Base-by-base conservation (phyloP, 2,113 vertebrate species). In the Galeopterus variegatus region DNA sequence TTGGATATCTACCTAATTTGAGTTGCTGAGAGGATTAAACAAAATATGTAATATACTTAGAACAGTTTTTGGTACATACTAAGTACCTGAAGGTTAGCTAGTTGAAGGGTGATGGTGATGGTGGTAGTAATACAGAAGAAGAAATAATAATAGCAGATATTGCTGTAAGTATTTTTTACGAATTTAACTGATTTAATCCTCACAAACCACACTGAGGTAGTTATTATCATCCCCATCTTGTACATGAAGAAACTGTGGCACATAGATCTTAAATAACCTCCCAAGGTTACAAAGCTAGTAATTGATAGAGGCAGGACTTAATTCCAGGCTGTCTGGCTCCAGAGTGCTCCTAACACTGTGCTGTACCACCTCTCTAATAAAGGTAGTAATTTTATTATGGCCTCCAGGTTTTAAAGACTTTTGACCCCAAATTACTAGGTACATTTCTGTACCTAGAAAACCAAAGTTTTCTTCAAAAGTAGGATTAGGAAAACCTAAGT, bases 381-480 rank as follows among this genome's bases (percentile, higher is more conserved):
- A 72, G 77, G 28, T 31, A 54, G 52, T 87, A 33, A n/a, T 96
- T 94, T 92, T 81, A 54, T 92, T 83, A 80, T 28, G 28, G 52
- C 45, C 54, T 77, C 26, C 24, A 33, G 5, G 3, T 88, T 94
- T 93, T 81, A 93, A 83, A 83, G 82, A 4, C 58, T 31, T 93
- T 85, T 79, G 64, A 83, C 36, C 93, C n/a, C 70, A 93, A 75
- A 90, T 93, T 88, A 36, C 67, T 90, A 86, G 13, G 17, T 92
- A 90, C 10, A 70, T 90, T 91, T 95, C 70, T 83, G 6, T 67
- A 83, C 70, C 95, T 91, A 80, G 60, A 79, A 93, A 92, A 69
- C 50, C 58, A 80, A 72, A 85, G 9, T 1, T 91, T 80, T 87
- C 67, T 90, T 94, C 75, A 87, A 60, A 94, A 88, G 33, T 41